These are phyloP conservation scores for Enteromius trimaculatus DNA, from an alignment of 2,797 vertebrate species.

Conservation along the genomic window DNA sequence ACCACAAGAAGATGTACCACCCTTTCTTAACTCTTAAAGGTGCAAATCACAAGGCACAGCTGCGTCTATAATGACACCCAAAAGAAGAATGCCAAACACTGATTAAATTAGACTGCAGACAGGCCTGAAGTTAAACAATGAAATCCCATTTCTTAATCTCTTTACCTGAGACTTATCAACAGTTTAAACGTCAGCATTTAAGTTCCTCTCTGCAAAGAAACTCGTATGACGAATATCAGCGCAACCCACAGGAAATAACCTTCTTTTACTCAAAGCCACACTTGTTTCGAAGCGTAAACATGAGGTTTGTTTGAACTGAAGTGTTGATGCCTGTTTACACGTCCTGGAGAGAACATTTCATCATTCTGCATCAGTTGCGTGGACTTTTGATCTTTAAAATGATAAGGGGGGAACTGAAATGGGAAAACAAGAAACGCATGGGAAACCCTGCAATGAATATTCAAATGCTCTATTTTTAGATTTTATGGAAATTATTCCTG, in stretches of 20 bases:
- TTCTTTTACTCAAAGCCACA: not conserved
- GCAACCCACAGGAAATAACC: conserved; percentile 2
- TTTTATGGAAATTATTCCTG: not conserved
- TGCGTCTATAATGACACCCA: not conserved
- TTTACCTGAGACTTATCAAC: not conserved
- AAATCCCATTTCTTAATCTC: conserved; percentile 13
- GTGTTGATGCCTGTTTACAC: conserved; percentile 25
- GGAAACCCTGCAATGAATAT: not conserved
- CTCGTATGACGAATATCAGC: not conserved
- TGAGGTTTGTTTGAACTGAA: conserved; percentile 22
- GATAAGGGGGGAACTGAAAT: not conserved
- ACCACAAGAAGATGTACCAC: not conserved
- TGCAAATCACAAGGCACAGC: conserved; percentile 7
- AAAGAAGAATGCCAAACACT: not conserved
- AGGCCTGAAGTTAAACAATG: not conserved
- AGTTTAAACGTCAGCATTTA: not conserved
- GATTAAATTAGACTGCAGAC: conserved; percentile 5
- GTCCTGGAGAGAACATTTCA: conserved; percentile 4
- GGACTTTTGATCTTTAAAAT: conserved; percentile 1
- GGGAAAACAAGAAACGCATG: not conserved
- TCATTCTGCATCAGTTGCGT: not conserved
- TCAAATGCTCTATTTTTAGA: not conserved
- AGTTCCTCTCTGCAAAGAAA: not conserved
- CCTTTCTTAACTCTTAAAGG: not conserved
- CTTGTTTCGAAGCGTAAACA: not conserved